Base-by-base conservation (phyloP, 2,113 vertebrate species). In the Lepus americanus region DNA sequence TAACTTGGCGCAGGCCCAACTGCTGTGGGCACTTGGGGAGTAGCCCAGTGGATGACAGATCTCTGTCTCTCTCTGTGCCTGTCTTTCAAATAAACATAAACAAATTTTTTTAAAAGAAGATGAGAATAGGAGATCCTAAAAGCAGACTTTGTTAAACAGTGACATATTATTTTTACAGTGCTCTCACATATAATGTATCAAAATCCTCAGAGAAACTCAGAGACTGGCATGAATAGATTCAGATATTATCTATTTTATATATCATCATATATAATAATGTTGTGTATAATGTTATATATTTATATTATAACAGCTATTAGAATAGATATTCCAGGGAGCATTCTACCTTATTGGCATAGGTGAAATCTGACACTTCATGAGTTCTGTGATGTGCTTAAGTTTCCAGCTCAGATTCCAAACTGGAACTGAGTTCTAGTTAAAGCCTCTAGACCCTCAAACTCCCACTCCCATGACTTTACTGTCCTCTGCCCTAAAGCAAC, bases 311-410 rank as follows among this genome's bases (percentile, higher is more conserved):
- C 55, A 59, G 19, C 19, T 59, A 59, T 59, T 59, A 59, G 17
- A 59, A 59, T 17, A 59, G 14, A 59, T 59, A 59, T 59, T 59
- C 55, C 13, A 59, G 14, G 6, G 55, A 19, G 17, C 55, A 20
- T 59, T 59, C 55, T 59, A 19, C 19, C 55, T 59, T 59, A 94
- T 82, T 85, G 85, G n/a, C 27, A 86, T 0, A 79, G 39, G 53
- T 59, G 69, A 90, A 88, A 87, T 63, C 14, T 89, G 64, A 86
- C 88, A 90, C 27, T 59, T 93, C 92, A 96, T 92, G 49, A 88
- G 44, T 87, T 93, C 14, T 87, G 23, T 53, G 29, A 63, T 77
- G 11, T 66, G 22, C 49, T 85, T 70, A 53, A 31, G 31, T 74
- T 94, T 31, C 9, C 80, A 76, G 76, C 61, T 79, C 87, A 64